Conservation (phyloP, 2,888 invertebrate genomes). For the Volucella inanis region DNA sequence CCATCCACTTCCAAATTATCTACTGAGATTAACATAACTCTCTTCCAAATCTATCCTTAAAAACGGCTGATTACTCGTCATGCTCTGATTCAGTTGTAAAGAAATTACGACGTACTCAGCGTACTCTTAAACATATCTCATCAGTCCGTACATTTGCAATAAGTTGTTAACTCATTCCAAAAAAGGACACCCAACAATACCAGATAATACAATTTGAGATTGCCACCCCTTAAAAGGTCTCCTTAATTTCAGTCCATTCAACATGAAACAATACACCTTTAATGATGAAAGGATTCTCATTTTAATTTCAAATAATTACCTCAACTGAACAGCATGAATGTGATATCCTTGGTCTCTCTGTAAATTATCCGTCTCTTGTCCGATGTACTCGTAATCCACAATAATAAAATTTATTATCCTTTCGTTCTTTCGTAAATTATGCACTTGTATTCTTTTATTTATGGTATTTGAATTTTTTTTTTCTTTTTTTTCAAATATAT, state of each 20-base stretch:
- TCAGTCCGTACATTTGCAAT: background rate
- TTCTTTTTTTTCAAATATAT: conserved; percentile 22
- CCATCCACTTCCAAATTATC: conserved; percentile 10
- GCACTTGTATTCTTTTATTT: conserved; percentile 35
- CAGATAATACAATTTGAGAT: background rate
- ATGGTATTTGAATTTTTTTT: background rate
- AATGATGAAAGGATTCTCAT: background rate
- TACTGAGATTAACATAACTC: conserved; percentile 22
- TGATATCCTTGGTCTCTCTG: conserved; percentile 27
- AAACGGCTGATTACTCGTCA: conserved; percentile 29
- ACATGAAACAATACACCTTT: background rate
- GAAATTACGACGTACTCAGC: too few relatives aligned
- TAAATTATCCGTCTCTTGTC: conserved; percentile 48
- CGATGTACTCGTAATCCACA: conserved; percentile 49
- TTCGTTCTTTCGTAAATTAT: conserved; percentile 36
- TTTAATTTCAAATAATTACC: conserved; percentile 26
- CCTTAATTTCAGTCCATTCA: background rate
- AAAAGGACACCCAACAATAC: conserved; percentile 11
- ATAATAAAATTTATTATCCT: conserved; percentile 25
- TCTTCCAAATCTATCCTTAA: background rate
- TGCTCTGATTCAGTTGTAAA: conserved; percentile 39
- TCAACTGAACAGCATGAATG: conserved; percentile 6
- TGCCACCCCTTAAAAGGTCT: background rate
- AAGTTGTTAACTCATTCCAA: background rate
- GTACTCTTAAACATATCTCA: too few relatives aligned